A percentile compares a stretch with the other conserved stretches of the same genome.
Conservation (phyloP, 2,113 vertebrate species). For the Anolis carolinensis region DNA sequence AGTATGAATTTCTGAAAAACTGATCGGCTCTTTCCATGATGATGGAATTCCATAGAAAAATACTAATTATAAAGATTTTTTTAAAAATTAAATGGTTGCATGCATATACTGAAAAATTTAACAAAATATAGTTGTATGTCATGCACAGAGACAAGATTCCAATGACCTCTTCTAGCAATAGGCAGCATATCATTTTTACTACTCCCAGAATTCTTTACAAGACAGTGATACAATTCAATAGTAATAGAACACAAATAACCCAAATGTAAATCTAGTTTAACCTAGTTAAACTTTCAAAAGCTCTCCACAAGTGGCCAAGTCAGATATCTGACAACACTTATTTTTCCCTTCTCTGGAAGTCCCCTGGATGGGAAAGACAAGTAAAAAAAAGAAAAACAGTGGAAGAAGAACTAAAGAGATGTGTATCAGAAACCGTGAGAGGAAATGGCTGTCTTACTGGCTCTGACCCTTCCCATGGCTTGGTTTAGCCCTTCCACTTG, state of each 20-base stretch:
- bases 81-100: not conserved
- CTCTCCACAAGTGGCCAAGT: not conserved
- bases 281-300: not conserved
- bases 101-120: not conserved
- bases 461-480: no score
- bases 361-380: not conserved
- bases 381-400: not conserved
- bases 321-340: not conserved
- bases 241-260: not conserved
- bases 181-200: not conserved
- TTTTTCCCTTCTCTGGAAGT: not conserved
- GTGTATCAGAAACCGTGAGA: no score
- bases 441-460: no score
- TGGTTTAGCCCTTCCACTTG: no score
- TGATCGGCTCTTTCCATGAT: not conserved
- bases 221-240: not conserved
- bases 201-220: not conserved
- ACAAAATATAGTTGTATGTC: not conserved
- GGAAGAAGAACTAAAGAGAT: no score
- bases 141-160: not conserved
- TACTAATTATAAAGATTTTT: not conserved
- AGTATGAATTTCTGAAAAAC: conserved; percentile 24
- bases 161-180: not conserved
- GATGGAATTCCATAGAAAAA: not conserved
- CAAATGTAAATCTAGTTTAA: no score